phyloP scores from a whole-genome alignment of 2,888 invertebrate genomes.

The Metopia argyrocephala region DNA sequence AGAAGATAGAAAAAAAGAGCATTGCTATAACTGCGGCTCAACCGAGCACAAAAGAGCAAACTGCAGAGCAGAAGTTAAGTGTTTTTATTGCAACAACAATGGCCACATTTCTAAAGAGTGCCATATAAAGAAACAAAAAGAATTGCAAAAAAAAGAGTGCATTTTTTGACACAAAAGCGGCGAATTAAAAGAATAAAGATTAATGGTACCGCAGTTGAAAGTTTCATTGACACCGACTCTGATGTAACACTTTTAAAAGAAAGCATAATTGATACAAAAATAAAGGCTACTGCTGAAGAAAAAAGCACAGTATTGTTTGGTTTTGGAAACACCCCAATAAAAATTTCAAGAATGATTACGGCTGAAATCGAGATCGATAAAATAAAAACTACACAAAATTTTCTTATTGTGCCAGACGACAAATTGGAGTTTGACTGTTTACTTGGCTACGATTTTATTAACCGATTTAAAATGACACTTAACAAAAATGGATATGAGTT shows the following conservation, averaged over 20 bases:
- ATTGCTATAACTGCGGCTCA: no score
- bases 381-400: conserved; percentile 16
- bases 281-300: conserved; percentile 9
- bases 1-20: conserved; percentile 7
- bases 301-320: conserved; percentile 20
- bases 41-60: no score
- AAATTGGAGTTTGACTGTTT: conserved; percentile 36
- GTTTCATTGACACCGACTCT: conserved; percentile 33
- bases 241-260: conserved; percentile 39
- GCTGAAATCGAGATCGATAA: conserved; percentile 18
- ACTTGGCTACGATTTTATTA: conserved; percentile 50
- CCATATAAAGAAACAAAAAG: neutral
- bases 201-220: conserved; percentile 28
- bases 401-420: conserved; percentile 36
- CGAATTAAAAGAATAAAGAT: conserved; percentile 12
- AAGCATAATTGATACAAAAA: conserved; percentile 21
- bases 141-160: conserved; percentile 12
- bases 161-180: conserved; percentile 25
- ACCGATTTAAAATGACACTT: neutral
- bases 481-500: no score
- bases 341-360: conserved; percentile 13
- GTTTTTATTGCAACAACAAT: conserved; percentile 57
- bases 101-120: conserved; percentile 56
- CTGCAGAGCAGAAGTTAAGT: no score
- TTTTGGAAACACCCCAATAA: conserved; percentile 18